Base-by-base conservation (phyloP, 2,113 vertebrate species). In the Tamias sibiricus region DNA sequence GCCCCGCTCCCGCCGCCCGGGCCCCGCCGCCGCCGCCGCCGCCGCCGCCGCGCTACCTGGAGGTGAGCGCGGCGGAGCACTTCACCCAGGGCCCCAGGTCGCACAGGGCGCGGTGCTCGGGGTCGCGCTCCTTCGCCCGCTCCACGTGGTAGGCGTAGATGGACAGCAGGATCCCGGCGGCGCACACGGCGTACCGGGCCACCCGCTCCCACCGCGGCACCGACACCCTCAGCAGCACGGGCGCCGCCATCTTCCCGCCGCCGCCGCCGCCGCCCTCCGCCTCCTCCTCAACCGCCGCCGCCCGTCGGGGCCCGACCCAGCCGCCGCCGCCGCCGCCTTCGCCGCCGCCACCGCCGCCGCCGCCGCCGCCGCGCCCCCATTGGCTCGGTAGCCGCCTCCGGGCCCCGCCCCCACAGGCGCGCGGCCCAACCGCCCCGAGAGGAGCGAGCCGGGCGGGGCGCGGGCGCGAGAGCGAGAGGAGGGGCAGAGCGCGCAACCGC, bases 181-280 rank as follows among this genome's bases (percentile, higher is more conserved):
- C 98, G 98, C 99, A 99, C n/a, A 99, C 99, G 3, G 99, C 98
- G n/a, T 99, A 99, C 97, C 99, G 98, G 87, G 99, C 99, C 99
- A 99, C 99, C 98, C 99, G 99, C 96, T 99, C 99, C 99, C 99
- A 99, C 98, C 99, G 99, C 99, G 99, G 99, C 99, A 99, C 99
- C 98, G 99, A 99, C 98, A 99, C 99, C 99, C 99, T 99, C 98
- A 99, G 98, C 98, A 99, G 98, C 98, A 99, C 99, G 99, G 99
- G 99, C 99, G 99, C 99, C 99, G 99, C 99, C 99, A 99, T 99
- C 99, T 99, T 99, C 99, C 98, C 99, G 98, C 99, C 99, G 98
- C 97, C 99, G 98, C 97, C 99, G 98, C 96, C 91, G 86, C 96
- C 98, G 98, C 98, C 98, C 97, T 95, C 92, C 44, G 79, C 40